Evolutionary conservation across 2,888 invertebrate genomes (phyloP).

Genomic region (Ormia ochracea): DNA sequence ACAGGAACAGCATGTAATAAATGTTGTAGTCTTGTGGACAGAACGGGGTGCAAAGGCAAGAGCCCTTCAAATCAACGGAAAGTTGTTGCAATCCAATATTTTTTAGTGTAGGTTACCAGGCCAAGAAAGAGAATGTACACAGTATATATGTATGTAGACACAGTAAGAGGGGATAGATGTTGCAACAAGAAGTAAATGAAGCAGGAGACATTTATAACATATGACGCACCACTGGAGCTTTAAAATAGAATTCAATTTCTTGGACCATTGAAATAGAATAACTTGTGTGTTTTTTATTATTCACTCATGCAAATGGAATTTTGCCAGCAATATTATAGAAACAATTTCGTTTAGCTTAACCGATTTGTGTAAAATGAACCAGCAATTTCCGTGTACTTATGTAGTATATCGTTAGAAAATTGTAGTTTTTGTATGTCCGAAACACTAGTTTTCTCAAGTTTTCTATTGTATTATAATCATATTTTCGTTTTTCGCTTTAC

Average conservation of each 20-base stretch:
- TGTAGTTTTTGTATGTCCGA: neutral
- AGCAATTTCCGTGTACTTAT: neutral
- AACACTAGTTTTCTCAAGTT: neutral
- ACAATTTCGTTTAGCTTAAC: constrained; percentile 16
- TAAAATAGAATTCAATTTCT: constrained; percentile 20
- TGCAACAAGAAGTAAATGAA: neutral
- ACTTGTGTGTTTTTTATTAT: neutral
- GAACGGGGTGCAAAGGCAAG: neutral
- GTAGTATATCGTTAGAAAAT: neutral
- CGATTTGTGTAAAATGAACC: neutral
- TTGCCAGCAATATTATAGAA: neutral
- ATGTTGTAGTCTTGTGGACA: neutral
- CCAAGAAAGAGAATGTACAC: constrained; percentile 42
- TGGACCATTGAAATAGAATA: neutral
- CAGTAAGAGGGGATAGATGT: constrained; percentile 16
- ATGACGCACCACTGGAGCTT: constrained; percentile 43
- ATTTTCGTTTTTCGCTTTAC: constrained; percentile 24
- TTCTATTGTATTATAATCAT: neutral
- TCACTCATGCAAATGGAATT: constrained; percentile 12
- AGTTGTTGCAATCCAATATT: constrained; percentile 26
- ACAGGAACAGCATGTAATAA: neutral
- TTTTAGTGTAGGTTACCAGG: constrained; percentile 54
- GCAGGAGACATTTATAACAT: constrained; percentile 25
- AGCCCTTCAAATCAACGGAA: constrained; percentile 15
- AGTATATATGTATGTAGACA: neutral